Evolutionary conservation across 2,888 invertebrate species (phyloP).

Genomic region (Ophioninae sp.): DNA sequence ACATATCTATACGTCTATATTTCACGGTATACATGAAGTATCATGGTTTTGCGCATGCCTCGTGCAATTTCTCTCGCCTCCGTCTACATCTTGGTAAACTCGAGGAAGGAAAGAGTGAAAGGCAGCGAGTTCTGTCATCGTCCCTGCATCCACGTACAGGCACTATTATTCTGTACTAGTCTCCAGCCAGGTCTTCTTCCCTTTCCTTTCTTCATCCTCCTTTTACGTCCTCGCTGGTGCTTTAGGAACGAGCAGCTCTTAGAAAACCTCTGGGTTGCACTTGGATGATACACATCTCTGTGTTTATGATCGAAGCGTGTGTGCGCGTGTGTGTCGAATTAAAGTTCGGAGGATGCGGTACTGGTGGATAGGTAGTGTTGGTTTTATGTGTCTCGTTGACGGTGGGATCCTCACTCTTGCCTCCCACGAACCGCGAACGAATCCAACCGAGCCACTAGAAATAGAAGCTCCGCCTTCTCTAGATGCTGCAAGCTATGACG

Average conservation of each 20-base stretch:
- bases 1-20: conserved; percentile 10
- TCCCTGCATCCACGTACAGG: conserved; percentile 43
- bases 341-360: conserved; percentile 26
- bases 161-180: conserved; percentile 38
- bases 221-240: conserved; percentile 35
- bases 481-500: conserved; percentile 67
- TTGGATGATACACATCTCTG: conserved; percentile 19
- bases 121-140: conserved; percentile 49
- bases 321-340: neutral
- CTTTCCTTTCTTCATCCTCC: conserved; percentile 1
- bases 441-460: conserved; percentile 64
- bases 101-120: neutral
- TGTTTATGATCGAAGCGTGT: neutral
- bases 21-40: conserved; percentile 20
- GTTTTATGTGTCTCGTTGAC: conserved; percentile 34
- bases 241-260: conserved; percentile 31
- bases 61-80: conserved; percentile 59
- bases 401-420: conserved; percentile 49
- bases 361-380: conserved; percentile 16
- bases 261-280: conserved; percentile 38
- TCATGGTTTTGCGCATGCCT: conserved; percentile 50
- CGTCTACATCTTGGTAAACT: conserved; percentile 44
- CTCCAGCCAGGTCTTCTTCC: conserved; percentile 28
- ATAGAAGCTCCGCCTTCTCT: conserved; percentile 78
- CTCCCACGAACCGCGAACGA: conserved; percentile 60